phyloP scores from a whole-genome alignment of 2,888 invertebrate genomes.

The Aelia acuminata region DNA sequence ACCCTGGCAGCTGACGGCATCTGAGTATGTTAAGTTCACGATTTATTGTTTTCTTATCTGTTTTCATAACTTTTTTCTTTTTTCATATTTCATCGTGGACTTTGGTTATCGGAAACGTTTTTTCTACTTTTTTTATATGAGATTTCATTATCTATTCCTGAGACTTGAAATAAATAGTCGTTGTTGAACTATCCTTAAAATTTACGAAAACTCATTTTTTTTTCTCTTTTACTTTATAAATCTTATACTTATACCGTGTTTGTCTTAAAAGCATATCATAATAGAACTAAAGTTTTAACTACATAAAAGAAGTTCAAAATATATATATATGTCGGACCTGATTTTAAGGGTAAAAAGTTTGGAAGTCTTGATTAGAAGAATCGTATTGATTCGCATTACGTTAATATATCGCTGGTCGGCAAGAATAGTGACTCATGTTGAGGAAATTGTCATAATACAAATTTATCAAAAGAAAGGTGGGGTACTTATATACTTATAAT shows the following conservation, averaged over 20 bases:
- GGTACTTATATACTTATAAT: too few species aligned
- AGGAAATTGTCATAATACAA: too few species aligned
- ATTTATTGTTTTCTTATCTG: slow-evolving; percentile 55
- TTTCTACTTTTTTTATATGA: slow-evolving; percentile 5
- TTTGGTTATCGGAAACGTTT: slow-evolving; percentile 11
- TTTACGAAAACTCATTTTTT: not conserved
- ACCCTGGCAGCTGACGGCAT: slow-evolving; percentile 13
- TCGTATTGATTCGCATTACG: too few species aligned
- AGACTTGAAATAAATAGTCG: not conserved
- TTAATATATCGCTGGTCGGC: too few species aligned
- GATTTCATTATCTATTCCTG: not conserved
- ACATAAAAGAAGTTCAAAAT: too few species aligned
- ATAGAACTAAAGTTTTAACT: too few species aligned
- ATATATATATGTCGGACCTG: too few species aligned
- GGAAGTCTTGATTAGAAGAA: too few species aligned
- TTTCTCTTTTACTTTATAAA: not conserved
- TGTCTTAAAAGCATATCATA: too few species aligned
- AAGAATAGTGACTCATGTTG: too few species aligned
- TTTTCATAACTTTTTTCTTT: not conserved
- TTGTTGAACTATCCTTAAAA: not conserved
- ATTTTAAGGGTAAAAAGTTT: too few species aligned
- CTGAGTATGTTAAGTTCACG: slow-evolving; percentile 41
- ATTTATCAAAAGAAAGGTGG: too few species aligned
- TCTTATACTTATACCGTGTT: not conserved
- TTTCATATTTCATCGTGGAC: slow-evolving; percentile 32